A percentile compares a stretch with the other conserved stretches of the same genome.
These are phyloP conservation scores for Bicyclus anynana DNA, from an alignment of 1,140 invertebrate genomes.

Conservation along the genomic window DNA sequence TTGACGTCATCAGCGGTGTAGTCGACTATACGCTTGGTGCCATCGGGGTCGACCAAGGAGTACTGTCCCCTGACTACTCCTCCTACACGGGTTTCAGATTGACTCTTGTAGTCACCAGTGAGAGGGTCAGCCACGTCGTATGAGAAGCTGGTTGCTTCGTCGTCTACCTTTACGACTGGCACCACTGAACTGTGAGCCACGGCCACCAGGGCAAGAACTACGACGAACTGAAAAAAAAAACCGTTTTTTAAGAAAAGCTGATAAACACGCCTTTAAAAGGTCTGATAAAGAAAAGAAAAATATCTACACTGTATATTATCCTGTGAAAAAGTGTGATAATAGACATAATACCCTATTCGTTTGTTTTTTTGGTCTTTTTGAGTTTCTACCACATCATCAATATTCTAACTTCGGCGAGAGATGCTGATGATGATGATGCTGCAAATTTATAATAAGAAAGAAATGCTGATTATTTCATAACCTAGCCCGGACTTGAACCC, in stretches of 20 bases:
- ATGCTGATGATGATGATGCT: too few species aligned
- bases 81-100: conserved; percentile 73
- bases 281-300: too few species aligned
- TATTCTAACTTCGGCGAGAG: too few species aligned
- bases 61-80: conserved; percentile 77
- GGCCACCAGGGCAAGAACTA: conserved; percentile 29
- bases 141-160: conserved; percentile 56
- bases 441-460: too few species aligned
- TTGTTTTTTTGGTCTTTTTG: too few species aligned
- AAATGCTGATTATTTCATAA: too few species aligned
- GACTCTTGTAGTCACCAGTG: conserved; percentile 75
- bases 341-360: too few species aligned
- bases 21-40: conserved; percentile 54
- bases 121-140: conserved; percentile 72
- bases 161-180: conserved; percentile 41
- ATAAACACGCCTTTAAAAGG: too few species aligned
- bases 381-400: too few species aligned
- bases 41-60: conserved; percentile 71
- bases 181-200: conserved; percentile 46
- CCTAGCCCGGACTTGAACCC: too few species aligned
- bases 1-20: conserved; percentile 63
- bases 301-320: too few species aligned
- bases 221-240: conserved; percentile 2
- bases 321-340: too few species aligned
- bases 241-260: neutral